phyloP scores from a whole-genome alignment of 2,113 vertebrate species.

The Aplodontia rufa region DNA sequence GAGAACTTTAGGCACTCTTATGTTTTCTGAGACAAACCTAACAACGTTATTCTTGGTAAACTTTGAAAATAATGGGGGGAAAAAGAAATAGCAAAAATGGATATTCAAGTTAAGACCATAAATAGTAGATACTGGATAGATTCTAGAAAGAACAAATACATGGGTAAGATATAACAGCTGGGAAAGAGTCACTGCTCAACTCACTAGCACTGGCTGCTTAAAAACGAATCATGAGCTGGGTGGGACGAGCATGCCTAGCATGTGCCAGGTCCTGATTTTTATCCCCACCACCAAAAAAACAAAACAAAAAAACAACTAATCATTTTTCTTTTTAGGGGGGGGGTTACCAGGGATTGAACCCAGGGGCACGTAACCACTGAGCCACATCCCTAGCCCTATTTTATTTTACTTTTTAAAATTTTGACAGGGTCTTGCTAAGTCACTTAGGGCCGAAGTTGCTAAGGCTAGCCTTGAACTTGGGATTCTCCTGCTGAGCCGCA shows the following conservation, averaged over 20 bases:
- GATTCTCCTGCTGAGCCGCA: too few relatives aligned
- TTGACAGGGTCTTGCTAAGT: too few relatives aligned
- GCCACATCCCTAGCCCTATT: too few relatives aligned
- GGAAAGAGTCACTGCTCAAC: neutral
- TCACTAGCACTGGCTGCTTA: neutral
- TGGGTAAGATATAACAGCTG: neutral
- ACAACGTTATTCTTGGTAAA: neutral
- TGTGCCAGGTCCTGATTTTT: neutral
- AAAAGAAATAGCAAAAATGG: neutral
- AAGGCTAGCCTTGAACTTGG: too few relatives aligned
- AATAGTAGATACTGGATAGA: neutral
- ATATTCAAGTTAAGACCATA: neutral
- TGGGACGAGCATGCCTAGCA: neutral
- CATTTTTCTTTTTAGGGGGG: neutral
- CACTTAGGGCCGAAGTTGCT: too few relatives aligned
- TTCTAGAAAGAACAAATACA: too few relatives aligned
- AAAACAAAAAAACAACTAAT: neutral
- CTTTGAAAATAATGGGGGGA: neutral
- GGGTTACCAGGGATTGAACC: too few relatives aligned
- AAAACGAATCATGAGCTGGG: neutral
- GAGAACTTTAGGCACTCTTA: neutral
- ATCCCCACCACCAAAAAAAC: too few relatives aligned
- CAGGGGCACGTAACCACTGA: too few relatives aligned
- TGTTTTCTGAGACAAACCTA: neutral
- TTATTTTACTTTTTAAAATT: too few relatives aligned